phyloP scores from a whole-genome alignment of 2,797 vertebrate genomes.

The Scyliorhinus canicula region DNA sequence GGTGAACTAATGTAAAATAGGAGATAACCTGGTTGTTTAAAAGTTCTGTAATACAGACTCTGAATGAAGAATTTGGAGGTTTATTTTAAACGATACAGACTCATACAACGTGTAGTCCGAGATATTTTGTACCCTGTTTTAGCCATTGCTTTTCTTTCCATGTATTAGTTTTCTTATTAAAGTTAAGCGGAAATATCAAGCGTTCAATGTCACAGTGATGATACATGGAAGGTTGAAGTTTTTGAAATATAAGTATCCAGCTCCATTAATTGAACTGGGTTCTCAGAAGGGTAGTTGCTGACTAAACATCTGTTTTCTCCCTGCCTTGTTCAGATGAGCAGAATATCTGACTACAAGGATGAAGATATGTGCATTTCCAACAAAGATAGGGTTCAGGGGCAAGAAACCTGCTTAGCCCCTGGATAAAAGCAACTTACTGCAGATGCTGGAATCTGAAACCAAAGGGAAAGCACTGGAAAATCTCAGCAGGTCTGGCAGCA shows the following conservation, averaged over 20 bases:
- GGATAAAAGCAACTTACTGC: too few relatives aligned
- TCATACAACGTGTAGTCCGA: background rate
- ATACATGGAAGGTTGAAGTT: background rate
- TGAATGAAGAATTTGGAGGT: background rate
- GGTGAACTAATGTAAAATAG: background rate
- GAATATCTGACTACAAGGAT: background rate
- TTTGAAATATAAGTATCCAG: background rate
- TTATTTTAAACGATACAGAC: too few relatives aligned
- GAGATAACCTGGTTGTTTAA: background rate
- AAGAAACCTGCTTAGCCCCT: background rate
- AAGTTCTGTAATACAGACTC: background rate
- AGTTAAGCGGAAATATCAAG: background rate
- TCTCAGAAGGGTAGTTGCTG: background rate
- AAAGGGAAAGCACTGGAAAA: too few relatives aligned
- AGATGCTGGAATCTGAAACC: too few relatives aligned
- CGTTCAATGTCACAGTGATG: background rate
- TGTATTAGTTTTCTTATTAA: background rate
- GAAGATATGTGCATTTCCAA: background rate
- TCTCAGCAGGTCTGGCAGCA: too few relatives aligned
- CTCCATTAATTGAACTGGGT: background rate
- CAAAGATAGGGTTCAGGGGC: background rate
- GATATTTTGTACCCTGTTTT: background rate
- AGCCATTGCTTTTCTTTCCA: background rate
- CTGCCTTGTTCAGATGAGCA: background rate
- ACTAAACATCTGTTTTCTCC: background rate